phyloP scores from a whole-genome alignment of 2,113 vertebrate species.

The Eolophus roseicapilla region DNA sequence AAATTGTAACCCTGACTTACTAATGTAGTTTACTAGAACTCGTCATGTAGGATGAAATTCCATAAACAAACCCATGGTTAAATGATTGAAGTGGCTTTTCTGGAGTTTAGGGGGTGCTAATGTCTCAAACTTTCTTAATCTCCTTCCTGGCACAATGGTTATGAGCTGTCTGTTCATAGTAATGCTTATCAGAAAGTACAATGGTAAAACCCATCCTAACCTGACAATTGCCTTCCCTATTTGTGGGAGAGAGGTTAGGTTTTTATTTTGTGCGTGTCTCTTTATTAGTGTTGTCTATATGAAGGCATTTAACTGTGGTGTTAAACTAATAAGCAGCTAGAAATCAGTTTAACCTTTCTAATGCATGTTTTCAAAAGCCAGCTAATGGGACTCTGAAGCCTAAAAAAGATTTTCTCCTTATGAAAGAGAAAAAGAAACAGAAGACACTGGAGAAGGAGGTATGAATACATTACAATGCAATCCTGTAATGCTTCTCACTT shows the following conservation, averaged over 20 bases:
- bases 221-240: not conserved
- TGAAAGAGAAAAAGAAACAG: conserved; percentile 81
- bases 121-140: not conserved
- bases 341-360: not conserved
- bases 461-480: not conserved
- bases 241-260: not conserved
- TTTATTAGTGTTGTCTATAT: not conserved
- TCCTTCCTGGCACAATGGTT: not conserved
- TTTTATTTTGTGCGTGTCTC: not conserved
- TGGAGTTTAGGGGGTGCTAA: not conserved
- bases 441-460: conserved; percentile 91
- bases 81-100: not conserved
- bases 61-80: not conserved
- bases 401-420: conserved; percentile 70
- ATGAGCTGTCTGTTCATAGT: not conserved
- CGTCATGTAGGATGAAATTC: not conserved
- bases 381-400: conserved; percentile 52
- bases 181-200: not conserved
- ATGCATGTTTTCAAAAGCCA: conserved; percentile 23
- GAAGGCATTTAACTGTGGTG: not conserved
- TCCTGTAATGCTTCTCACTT: not conserved
- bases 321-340: not conserved
- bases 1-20: accelerated
- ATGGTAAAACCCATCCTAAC: not conserved
- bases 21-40: not conserved